These are phyloP conservation scores for Mus musculus DNA, from an alignment of 2,113 vertebrate genomes.

Conservation along the genomic window DNA sequence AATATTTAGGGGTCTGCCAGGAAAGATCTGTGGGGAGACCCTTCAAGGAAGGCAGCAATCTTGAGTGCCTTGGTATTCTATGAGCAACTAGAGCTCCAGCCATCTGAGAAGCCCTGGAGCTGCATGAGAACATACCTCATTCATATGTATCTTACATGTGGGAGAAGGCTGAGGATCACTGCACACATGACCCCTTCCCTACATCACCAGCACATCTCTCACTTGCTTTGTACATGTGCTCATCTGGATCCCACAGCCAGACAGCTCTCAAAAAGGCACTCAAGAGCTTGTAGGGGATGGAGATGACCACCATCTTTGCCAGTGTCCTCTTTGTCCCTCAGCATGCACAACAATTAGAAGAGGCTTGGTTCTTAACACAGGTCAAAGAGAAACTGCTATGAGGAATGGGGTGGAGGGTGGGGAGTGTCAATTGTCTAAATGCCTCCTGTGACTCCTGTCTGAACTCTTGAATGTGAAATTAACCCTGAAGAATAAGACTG, in stretches of 20 bases:
- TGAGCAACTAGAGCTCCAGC: not conserved
- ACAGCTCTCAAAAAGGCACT: not conserved
- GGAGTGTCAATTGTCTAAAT: not conserved
- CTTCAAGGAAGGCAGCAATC: not conserved
- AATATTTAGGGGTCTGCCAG: not conserved
- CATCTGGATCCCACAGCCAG: not conserved
- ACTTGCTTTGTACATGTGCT: not conserved
- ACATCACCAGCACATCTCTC: not conserved
- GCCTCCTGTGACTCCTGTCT: not conserved
- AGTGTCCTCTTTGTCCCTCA: not conserved
- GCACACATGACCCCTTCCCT: not conserved
- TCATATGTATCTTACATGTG: not conserved
- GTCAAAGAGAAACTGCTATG: not conserved
- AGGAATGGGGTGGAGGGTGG: not conserved
- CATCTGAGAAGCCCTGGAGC: not conserved
- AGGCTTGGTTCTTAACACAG: not conserved
- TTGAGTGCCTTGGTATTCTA: not conserved
- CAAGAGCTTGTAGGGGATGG: not conserved
- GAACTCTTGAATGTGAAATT: slow-evolving; percentile 13
- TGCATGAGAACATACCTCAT: no score
- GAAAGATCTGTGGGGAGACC: not conserved
- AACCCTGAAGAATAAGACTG: not conserved
- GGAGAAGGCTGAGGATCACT: not conserved
- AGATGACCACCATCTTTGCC: not conserved
- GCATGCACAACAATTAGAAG: not conserved